Conservation (phyloP, 2,888 invertebrate genomes). For the Phyllotreta cruciferae region DNA sequence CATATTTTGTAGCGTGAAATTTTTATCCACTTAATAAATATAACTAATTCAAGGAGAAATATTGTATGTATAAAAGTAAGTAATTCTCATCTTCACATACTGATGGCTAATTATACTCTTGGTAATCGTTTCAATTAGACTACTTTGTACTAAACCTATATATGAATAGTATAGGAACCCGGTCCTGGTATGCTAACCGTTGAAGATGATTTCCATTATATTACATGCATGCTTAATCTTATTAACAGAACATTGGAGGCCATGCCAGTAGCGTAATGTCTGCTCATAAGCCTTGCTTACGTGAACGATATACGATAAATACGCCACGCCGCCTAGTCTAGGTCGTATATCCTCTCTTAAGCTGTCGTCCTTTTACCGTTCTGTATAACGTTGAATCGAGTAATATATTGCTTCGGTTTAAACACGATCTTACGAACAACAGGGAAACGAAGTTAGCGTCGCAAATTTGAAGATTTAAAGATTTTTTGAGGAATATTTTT, state of each 20-base stretch:
- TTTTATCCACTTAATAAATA: no score
- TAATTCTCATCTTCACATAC: no score
- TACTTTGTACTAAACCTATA: not conserved
- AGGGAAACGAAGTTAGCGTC: slow-evolving; percentile 12
- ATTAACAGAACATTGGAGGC: slow-evolving; percentile 29
- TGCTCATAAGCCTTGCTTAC: slow-evolving; percentile 37
- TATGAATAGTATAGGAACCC: not conserved
- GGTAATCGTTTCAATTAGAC: no score
- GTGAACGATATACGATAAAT: slow-evolving; percentile 38
- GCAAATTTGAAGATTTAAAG: slow-evolving; percentile 5
- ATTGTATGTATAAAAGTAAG: no score
- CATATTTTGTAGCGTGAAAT: no score
- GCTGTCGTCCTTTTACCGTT: slow-evolving; percentile 34
- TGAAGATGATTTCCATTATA: slow-evolving; percentile 39
- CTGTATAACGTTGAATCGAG: slow-evolving; percentile 30
- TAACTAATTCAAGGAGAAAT: no score
- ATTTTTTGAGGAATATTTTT: not conserved
- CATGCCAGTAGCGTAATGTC: slow-evolving; percentile 24
- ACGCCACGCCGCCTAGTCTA: slow-evolving; percentile 28
- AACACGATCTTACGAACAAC: slow-evolving; percentile 20
- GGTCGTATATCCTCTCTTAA: slow-evolving; percentile 36
- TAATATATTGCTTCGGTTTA: slow-evolving; percentile 33
- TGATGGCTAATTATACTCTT: no score
- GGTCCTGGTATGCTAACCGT: slow-evolving; percentile 44
- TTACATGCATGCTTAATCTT: slow-evolving; percentile 48